A percentile compares a stretch with the other conserved stretches of the same genome.
Conservation (phyloP, 2,888 invertebrate genomes). For the Odontocerum albicorne region DNA sequence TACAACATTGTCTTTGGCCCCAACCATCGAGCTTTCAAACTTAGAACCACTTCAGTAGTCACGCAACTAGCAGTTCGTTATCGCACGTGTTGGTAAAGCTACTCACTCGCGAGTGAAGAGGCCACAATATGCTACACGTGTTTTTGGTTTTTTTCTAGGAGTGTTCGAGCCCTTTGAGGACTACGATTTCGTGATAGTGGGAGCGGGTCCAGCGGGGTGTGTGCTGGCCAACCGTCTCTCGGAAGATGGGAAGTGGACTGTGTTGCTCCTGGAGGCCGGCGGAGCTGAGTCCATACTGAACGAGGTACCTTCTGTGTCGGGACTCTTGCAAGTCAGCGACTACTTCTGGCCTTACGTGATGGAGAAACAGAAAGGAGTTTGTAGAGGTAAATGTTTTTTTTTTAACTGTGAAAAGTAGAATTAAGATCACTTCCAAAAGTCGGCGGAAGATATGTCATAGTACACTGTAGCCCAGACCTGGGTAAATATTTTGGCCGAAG, state of each 20-base stretch:
- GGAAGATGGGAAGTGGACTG: conserved; percentile 46
- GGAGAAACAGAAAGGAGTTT: conserved; percentile 64
- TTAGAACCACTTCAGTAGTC: no score
- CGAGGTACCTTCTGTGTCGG: conserved; percentile 58
- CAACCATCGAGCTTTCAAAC: no score
- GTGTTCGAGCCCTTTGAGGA: conserved; percentile 40
- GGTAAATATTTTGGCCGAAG: no score
- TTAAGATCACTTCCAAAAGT: no score
- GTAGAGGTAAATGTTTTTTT: conserved; percentile 50
- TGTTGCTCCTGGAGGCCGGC: conserved; percentile 49
- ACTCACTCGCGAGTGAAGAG: no score
- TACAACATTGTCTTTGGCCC: no score
- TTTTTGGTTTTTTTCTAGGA: no score
- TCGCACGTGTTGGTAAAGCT: no score
- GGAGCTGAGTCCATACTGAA: conserved; percentile 53
- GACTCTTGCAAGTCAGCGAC: conserved; percentile 60
- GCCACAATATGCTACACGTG: no score
- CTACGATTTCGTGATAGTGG: conserved; percentile 59
- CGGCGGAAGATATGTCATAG: neutral
- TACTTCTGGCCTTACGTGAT: conserved; percentile 73
- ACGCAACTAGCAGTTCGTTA: no score
- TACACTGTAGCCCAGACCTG: neutral
- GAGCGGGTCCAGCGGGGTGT: conserved; percentile 61
- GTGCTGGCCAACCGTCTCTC: conserved; percentile 56
- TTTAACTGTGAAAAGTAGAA: neutral